Base-by-base conservation (phyloP, 2,888 invertebrate species). In the Tinea pellionella region DNA sequence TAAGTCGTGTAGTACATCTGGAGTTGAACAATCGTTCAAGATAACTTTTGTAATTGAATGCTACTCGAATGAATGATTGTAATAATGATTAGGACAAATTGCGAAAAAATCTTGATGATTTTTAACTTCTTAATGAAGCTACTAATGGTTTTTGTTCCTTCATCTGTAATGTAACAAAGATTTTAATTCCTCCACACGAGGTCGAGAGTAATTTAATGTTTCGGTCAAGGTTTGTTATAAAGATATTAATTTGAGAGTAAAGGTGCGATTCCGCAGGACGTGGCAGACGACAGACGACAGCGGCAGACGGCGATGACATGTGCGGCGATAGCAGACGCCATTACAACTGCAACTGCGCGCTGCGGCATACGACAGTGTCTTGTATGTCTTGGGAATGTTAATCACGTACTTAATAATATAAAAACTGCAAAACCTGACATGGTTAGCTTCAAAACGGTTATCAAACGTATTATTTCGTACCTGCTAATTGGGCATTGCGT, bases 171-270 rank as follows among this genome's bases (percentile, higher is more conserved):
- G 19, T 55, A 3, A 19, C 11, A 4, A 4, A 19, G 19, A 24
- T 32, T n/a, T 2, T 32, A 57, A 55, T 55, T 55, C 19, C n/a
- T 55, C 2, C n/a, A n/a, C 7, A n/a, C 57, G 13, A 32, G 32
- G 57, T 57, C 32, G 32, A 57, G 18, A 29, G 32, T 32, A 55
- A 24, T n/a, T n/a, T 55, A 24, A 24, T 55, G 55, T 24, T 55
- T 55, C 12, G 55, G 19, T 13, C 57, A 57, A 32, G 57, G 57
- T 30, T 16, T 2, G 32, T 32, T 6, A 24, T 24, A 29, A 57
- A 53, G 12, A 53, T 13, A 53, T 32, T 32, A 3, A 32, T 29
- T 24, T 57, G 30, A 55, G n/a, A n/a, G n/a, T n/a, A n/a, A n/a
- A n/a, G n/a, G n/a, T n/a, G n/a, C n/a, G n/a, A n/a, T n/a, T n/a